phyloP scores from a whole-genome alignment of 2,113 vertebrate genomes.

The Okapia johnstoni region DNA sequence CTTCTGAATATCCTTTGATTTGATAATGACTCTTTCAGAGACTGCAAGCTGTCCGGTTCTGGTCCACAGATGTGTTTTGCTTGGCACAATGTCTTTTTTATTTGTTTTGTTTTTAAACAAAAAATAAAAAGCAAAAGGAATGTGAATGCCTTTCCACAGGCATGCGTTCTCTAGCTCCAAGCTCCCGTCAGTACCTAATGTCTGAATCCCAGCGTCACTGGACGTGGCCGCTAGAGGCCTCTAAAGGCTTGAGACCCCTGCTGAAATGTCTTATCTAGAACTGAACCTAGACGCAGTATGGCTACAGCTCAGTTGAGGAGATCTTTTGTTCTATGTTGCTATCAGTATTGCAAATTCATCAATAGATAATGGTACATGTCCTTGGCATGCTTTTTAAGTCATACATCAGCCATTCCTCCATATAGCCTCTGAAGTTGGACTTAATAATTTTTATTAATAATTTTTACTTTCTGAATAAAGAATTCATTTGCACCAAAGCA shows the following conservation, averaged over 20 bases:
- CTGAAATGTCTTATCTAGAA: neutral
- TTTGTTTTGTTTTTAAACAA: constrained; percentile 21
- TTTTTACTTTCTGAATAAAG: neutral
- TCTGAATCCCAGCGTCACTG: neutral
- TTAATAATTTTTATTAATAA: neutral
- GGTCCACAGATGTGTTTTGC: neutral
- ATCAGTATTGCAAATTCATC: neutral
- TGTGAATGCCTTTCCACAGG: neutral
- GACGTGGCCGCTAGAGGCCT: neutral
- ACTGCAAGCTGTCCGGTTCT: neutral
- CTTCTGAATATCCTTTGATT: constrained; percentile 13
- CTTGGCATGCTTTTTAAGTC: neutral
- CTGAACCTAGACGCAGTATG: neutral
- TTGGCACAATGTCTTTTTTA: neutral
- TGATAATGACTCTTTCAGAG: constrained; percentile 10
- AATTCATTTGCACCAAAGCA: neutral
- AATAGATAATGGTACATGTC: neutral
- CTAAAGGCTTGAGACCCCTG: neutral
- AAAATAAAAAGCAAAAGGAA: neutral
- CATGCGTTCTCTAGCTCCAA: neutral
- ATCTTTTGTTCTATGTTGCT: neutral
- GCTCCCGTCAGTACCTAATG: neutral
- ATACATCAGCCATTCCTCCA: neutral
- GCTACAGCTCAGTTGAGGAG: neutral
- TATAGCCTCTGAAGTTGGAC: neutral